Base-by-base conservation (phyloP, 2,797 vertebrate genomes). In the Channa striata region DNA sequence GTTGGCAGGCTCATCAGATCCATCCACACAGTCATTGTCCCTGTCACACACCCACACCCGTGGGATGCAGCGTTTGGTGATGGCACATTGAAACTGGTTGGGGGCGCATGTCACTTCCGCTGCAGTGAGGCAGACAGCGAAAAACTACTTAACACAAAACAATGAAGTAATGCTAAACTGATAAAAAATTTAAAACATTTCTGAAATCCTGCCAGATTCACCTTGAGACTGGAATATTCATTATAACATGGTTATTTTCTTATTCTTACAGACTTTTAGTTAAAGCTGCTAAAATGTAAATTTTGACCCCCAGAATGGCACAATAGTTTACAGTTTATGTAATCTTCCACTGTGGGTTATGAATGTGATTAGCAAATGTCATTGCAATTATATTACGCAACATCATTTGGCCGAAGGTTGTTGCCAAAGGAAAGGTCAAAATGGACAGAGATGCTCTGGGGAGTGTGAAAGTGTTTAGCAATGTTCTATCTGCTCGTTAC, bases 11-110 rank as follows among this genome's bases (percentile, higher is more conserved):
- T 99, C 98, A 0, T 99, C 98, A 0, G 98, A 99, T 83, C 96
- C 97, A 0, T 99, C 98, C 89, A 99, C 97, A 0, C 98, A 99
- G 94, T 99, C 98, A 0, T 99, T 98, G 93, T 99, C 98, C 0
- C 97, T 92, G 94, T 99, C 98, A 3, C 98, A 99, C 49, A 99
- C 97, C 98, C 98, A 99, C 74, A 99, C 98, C 0, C 98, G 95
- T 1, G 98, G 98, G 88, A 99, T 99, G 78, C 98, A 99, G 84
- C 97, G 96, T 90, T 99, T 99, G 65, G 97, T 99, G 92, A 98
- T 96, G 40, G 97, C 93, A 14, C 98, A 99, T 65, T 99, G 98
- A 96, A 99, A 99, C 94, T 99, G 98, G 93, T 98, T 99, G 72
- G 98, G 97, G 40, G 97, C 98, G 33, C 98, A 99, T 2, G 98